A percentile compares a stretch with the other conserved stretches of the same genome.
Evolutionary conservation across 2,888 invertebrate genomes (phyloP).

Genomic region (Xestoiulus laeticollis): DNA sequence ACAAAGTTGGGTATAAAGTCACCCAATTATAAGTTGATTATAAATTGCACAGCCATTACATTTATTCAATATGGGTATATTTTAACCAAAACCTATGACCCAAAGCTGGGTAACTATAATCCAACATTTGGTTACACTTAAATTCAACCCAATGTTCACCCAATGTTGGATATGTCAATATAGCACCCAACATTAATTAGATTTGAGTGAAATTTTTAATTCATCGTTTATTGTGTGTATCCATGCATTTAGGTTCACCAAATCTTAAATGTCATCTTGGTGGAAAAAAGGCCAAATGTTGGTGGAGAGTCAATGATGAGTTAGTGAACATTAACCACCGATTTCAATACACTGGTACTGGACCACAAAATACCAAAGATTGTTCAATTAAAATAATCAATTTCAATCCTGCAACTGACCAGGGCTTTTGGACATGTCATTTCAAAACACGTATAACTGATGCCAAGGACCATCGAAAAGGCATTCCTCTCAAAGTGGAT

Average conservation of each 20-base stretch:
- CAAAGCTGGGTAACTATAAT: too few species aligned
- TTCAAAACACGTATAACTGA: background rate
- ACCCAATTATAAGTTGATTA: too few species aligned
- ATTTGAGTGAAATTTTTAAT: background rate
- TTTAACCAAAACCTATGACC: too few species aligned
- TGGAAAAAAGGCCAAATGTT: background rate
- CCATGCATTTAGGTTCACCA: background rate
- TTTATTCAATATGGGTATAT: too few species aligned
- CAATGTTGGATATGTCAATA: background rate
- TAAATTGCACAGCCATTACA: too few species aligned
- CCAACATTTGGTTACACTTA: too few species aligned
- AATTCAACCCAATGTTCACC: too few species aligned
- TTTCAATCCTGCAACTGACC: background rate
- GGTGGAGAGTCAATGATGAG: background rate
- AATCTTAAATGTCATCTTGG: background rate
- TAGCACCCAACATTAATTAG: too few species aligned
- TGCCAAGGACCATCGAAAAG: background rate
- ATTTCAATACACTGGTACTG: background rate
- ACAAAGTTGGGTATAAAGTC: too few species aligned
- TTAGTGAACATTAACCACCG: background rate
- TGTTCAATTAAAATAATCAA: background rate
- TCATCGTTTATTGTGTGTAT: background rate
- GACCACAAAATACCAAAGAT: background rate
- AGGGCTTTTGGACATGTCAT: background rate
- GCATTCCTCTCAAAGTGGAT: background rate